Evolutionary conservation across 2,888 invertebrate species (phyloP), one percentile per base, ranked within the genome.

Genomic region (Chalcosyrphus nemorum): DNA sequence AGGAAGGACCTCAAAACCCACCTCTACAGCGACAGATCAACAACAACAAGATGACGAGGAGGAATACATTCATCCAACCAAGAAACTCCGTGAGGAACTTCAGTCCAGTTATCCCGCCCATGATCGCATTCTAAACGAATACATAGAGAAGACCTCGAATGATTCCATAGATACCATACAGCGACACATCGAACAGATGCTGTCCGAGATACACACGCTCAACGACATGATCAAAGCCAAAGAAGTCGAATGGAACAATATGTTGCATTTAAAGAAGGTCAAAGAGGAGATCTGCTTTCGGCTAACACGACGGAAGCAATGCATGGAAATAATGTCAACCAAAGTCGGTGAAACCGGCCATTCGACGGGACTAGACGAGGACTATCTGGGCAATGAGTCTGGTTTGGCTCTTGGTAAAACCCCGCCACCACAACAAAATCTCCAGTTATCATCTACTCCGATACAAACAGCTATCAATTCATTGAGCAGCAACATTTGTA

Each of bases 201-300:
- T 94, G 2, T 91, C 93, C 0, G 95, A 95, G 89, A 94, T 96
- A 80, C 93, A 95, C 88, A 94, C 95, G 0, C 91, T 97, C 78
- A 93, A 95, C 86, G 95, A 95, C 87, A 92, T 96, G 61, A 95
- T 96, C 0, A 94, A 94, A 87, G 94, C 95, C 88, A 97, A 97
- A 90, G 97, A 97, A 92, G 93, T 94, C 87, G 97, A 97, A 90
- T 96, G 96, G 95, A 96, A 97, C 89, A 95, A 95, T 78, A 94
- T 97, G 66, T 90, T 97, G 11, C 95, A 96, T 88, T 92, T 96
- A 86, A 96, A 96, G 89, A 96, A 96, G 90, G 93, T 97, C 2
- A 97, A 97, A 92, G 96, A 97, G 89, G 97, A 97, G 89, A 94
- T 96, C 19, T 92, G 95, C 59, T 92, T 95, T 5, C 92, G 97